Base-by-base conservation (phyloP, 2,888 invertebrate species). In the Saturnia japonica region DNA sequence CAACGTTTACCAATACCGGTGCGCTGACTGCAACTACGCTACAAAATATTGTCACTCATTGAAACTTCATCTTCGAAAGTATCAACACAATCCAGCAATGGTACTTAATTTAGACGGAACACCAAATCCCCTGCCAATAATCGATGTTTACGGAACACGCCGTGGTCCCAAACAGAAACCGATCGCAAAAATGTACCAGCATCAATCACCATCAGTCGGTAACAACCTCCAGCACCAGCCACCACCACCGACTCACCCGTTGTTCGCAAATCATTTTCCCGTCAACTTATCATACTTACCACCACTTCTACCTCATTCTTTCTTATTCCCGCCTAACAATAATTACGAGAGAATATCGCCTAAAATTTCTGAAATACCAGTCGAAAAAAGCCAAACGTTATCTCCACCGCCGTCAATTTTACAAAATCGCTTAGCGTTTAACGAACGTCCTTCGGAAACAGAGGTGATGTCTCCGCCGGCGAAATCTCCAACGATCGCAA, bases 41-140 rank as follows among this genome's bases (percentile, higher is more conserved):
- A 99, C 99, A 34, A 99, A 99, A 86, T 99, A 99, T 87, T 99
- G 98, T 82, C 99, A 99, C 91, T 98, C 99, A 25, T 94, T 99
- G 68, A 99, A 99, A 90, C 94, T 99, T 40, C 99, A 99, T 88
- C 93, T 99, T 62, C 95, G 98, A 60, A 99, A 99, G 87, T 98
- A 99, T 85, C 94, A 95, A 42, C 99, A 99, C 88, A 96, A 96
- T 75, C 98, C 99, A 0, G 98, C 97, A 0, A 96, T 98, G 94
- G 98, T 99, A 0, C 93, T 98, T 19, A 98, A 98, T 81, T 95
- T 97, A 25, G 98, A 98, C 80, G 98, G 98, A 1, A 96, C 97
- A 0, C 97, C 98, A 0, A 98, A 98, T 88, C 97, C 98, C 0
- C 87, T 97, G 54, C 96, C 97, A 0, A 97, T 98, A 22, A 98